Conservation (phyloP, 1,140 invertebrate species). For the Cyclargus thomasi region DNA sequence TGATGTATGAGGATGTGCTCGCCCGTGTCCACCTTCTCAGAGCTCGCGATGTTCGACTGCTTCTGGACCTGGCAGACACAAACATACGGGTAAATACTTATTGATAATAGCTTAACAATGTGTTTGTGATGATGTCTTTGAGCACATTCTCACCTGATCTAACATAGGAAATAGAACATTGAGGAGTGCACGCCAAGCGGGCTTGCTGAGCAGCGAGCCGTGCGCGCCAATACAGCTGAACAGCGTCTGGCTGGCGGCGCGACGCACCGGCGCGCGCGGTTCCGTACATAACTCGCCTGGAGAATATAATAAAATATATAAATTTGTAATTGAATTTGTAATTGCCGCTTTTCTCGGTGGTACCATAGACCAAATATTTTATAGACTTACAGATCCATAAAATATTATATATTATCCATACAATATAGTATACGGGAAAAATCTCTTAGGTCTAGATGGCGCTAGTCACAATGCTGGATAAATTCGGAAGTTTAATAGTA, state of each 20-base stretch:
- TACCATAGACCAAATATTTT: too few relatives aligned
- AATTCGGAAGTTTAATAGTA: too few relatives aligned
- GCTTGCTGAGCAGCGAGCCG: constrained; percentile 88
- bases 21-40: constrained; percentile 93
- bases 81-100: too few relatives aligned
- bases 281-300: constrained; percentile 95
- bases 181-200: constrained; percentile 92
- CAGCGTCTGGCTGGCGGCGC: constrained; percentile 98
- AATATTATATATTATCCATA: too few relatives aligned
- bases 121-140: too few relatives aligned
- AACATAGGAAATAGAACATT: constrained; percentile 96
- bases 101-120: too few relatives aligned
- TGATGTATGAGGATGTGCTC: constrained; percentile 98
- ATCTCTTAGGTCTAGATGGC: too few relatives aligned
- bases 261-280: constrained; percentile 93
- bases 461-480: too few relatives aligned
- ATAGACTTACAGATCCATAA: too few relatives aligned
- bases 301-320: background rate
- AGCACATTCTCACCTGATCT: constrained; percentile 84
- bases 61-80: constrained; percentile 70
- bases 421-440: too few relatives aligned
- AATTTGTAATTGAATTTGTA: too few relatives aligned
- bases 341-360: too few relatives aligned
- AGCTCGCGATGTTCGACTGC: constrained; percentile 93
- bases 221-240: constrained; percentile 98